Percentiles rank a stretch among this genome's conserved stretches.
Evolutionary conservation across 2,797 vertebrate genomes (phyloP).

Genomic region (Amblyraja radiata): DNA sequence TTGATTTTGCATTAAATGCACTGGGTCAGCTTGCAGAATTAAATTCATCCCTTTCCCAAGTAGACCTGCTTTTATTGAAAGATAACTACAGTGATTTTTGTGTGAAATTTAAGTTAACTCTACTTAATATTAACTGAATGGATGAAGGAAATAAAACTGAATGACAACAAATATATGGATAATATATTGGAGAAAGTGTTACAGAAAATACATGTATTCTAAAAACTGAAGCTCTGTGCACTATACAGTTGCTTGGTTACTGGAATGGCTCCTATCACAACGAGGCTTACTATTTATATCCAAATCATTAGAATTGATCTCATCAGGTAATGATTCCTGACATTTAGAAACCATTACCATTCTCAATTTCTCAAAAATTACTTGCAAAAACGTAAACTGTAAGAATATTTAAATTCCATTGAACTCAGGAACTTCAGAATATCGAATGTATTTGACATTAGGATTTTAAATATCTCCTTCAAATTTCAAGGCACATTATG

Average conservation of each 20-base stretch:
- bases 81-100: neutral
- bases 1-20: neutral
- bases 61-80: neutral
- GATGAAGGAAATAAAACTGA: neutral
- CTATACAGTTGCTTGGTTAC: conserved; percentile 25
- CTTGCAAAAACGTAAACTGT: neutral
- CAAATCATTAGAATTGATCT: conserved; percentile 15
- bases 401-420: neutral
- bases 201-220: neutral
- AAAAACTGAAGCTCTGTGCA: neutral
- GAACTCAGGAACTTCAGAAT: neutral
- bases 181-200: too few relatives aligned
- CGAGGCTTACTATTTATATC: neutral
- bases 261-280: conserved; percentile 26
- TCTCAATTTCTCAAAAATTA: neutral
- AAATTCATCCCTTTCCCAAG: neutral
- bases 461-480: neutral
- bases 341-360: neutral
- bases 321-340: neutral
- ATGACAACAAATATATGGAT: neutral
- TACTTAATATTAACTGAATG: neutral
- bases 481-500: neutral
- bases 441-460: neutral
- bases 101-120: neutral
- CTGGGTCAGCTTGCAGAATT: neutral